phyloP scores from a whole-genome alignment of 2,888 invertebrate species.

The Crematogaster levior region DNA sequence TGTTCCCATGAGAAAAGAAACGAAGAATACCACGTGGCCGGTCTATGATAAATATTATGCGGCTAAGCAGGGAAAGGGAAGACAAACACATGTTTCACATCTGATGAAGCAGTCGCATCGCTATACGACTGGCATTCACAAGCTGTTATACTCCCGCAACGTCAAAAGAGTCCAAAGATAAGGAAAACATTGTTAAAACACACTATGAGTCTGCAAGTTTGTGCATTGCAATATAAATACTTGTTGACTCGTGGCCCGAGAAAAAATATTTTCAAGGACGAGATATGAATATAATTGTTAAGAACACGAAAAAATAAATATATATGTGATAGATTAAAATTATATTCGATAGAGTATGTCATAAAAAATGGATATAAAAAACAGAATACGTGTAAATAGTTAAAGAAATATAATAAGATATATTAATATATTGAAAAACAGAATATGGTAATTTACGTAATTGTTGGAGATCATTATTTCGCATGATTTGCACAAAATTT shows the following conservation, averaged over 20 bases:
- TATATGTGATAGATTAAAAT: neutral
- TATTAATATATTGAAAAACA: neutral
- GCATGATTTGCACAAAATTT: neutral
- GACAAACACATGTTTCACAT: constrained; percentile 42
- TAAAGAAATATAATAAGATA: neutral
- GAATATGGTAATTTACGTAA: neutral
- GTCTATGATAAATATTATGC: constrained; percentile 27
- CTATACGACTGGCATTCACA: constrained; percentile 37
- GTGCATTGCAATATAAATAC: neutral
- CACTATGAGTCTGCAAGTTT: neutral
- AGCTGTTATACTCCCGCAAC: constrained; percentile 10
- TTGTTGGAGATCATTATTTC: neutral
- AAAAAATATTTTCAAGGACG: neutral
- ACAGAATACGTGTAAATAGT: neutral
- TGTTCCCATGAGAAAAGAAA: constrained; percentile 26
- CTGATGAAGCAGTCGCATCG: constrained; percentile 33
- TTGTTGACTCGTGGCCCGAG: constrained; percentile 17
- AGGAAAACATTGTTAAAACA: constrained; percentile 44
- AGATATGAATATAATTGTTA: neutral
- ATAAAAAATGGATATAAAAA: neutral
- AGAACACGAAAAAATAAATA: neutral
- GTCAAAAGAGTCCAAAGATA: constrained; percentile 30
- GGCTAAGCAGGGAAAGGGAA: constrained; percentile 7
- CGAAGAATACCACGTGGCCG: neutral
- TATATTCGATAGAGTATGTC: too few relatives aligned